Conservation (phyloP, 1,140 invertebrate species). For the Trichonephila clavipes region DNA sequence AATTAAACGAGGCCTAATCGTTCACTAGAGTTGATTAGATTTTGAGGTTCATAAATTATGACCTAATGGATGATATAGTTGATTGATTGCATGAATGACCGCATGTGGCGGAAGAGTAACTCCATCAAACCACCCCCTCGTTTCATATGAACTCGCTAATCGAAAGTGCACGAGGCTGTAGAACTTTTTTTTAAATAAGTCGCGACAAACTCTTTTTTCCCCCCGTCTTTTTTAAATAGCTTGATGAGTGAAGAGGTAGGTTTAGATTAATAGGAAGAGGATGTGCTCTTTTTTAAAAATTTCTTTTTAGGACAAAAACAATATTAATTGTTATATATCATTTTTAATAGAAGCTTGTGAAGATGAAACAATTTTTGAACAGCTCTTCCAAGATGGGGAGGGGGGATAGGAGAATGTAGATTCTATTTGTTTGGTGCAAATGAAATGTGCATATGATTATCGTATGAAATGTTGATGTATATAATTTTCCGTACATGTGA, state of each 20-base stretch:
- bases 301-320: not conserved
- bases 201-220: too few species aligned
- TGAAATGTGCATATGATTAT: too few species aligned
- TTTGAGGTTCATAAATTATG: slow-evolving; percentile 5
- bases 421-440: not conserved
- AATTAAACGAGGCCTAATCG: slow-evolving; percentile 38
- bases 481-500: too few species aligned
- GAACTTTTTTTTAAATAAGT: too few species aligned
- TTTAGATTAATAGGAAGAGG: not conserved
- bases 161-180: not conserved
- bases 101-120: not conserved
- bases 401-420: not conserved
- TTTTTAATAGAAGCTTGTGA: not conserved
- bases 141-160: not conserved
- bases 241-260: not conserved
- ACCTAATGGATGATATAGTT: slow-evolving; percentile 31
- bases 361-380: not conserved
- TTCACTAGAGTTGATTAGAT: slow-evolving; percentile 35
- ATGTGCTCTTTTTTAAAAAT: not conserved
- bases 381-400: not conserved
- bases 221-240: not conserved
- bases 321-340: not conserved
- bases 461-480: too few species aligned
- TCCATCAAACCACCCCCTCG: not conserved
- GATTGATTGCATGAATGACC: slow-evolving; percentile 30